Evolutionary conservation across 2,113 vertebrate genomes (phyloP), one percentile per base, ranked within the genome.

Genomic region (Scomber scombrus): DNA sequence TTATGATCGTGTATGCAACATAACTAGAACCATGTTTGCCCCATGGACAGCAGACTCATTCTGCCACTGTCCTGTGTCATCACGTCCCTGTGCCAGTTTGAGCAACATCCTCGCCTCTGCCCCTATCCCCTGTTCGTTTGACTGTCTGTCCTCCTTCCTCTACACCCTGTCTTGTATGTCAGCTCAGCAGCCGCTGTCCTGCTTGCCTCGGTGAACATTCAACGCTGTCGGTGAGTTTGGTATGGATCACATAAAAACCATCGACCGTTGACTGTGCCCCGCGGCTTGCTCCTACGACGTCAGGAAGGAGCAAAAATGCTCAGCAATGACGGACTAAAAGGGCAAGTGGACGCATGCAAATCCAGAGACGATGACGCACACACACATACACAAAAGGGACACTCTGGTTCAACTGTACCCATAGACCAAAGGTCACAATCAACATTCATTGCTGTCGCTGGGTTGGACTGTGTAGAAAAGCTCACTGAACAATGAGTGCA

Each of bases 391-490:
- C 78, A 81, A 56, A 89, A 78, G 77, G 64, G 78, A 85, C 70
- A 71, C 84, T 88, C 69, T 88, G 82, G 89, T 89, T 90, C 85
- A 86, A 81, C 79, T 84, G 86, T 77, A 82, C 84, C 80, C 66
- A 82, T 88, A 86, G 73, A 92, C 87, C 91, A 96, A 98, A 97
- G 97, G 97, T 97, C 97, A 98, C 97, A 98, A 98, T 99, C 96
- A 98, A 99, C 98, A 99, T 99, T 99, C 98, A 99, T 99, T 99
- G 97, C 97, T 99, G 98, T 99, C 98, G 97, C 97, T 99, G 98
- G 98, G 98, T 99, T 99, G 96, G 95, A 96, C 95, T 95, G 92
- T 97, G 95, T 95, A 94, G 96, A 96, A 96, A 97, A 99, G 97
- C 98, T 99, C 98, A 96, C 97, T 98, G 97, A 97, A 97, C 97